Percentiles rank a stretch among this genome's conserved stretches.
Conservation (phyloP, 2,888 invertebrate species). For the Caenorhabditis plicata region DNA sequence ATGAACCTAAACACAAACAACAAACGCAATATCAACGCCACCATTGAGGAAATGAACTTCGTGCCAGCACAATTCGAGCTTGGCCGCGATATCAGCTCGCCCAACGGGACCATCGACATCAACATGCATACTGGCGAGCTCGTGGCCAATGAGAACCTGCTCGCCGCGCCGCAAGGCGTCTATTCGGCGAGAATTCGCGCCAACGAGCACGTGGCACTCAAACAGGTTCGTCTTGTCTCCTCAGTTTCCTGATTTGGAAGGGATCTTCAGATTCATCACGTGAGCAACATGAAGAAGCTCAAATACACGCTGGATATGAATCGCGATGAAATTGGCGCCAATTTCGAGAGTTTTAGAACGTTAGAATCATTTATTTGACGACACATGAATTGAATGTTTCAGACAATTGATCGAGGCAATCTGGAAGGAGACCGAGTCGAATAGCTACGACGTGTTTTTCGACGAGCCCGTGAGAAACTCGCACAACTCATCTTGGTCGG, state of each 20-base stretch:
- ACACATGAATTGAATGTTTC: not conserved
- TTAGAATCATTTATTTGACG: not conserved
- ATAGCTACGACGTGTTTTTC: constrained; percentile 16
- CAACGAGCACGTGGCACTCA: not conserved
- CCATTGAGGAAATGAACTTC: too few species aligned
- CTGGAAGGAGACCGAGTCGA: constrained; percentile 6
- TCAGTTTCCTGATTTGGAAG: not conserved
- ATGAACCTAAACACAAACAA: too few species aligned
- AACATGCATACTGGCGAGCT: constrained; percentile 22
- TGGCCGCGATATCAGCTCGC: constrained; percentile 17
- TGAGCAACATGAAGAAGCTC: constrained; percentile 29
- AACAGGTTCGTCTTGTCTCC: not conserved
- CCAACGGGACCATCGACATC: constrained; percentile 18
- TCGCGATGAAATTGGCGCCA: constrained; percentile 34
- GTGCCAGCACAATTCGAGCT: constrained; percentile 28
- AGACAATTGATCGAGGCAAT: constrained; percentile 23
- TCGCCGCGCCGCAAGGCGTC: constrained; percentile 28
- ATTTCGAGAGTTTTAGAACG: constrained; percentile 22
- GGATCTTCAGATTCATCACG: constrained; percentile 31
- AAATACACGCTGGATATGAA: constrained; percentile 35
- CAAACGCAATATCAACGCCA: too few species aligned
- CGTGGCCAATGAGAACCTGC: constrained; percentile 14
- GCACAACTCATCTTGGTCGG: constrained; percentile 22
- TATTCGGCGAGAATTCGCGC: constrained; percentile 14
- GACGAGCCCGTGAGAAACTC: constrained; percentile 14